These are phyloP conservation scores for Melanogrammus aeglefinus DNA, from an alignment of 2,797 vertebrate genomes.

Conservation along the genomic window DNA sequence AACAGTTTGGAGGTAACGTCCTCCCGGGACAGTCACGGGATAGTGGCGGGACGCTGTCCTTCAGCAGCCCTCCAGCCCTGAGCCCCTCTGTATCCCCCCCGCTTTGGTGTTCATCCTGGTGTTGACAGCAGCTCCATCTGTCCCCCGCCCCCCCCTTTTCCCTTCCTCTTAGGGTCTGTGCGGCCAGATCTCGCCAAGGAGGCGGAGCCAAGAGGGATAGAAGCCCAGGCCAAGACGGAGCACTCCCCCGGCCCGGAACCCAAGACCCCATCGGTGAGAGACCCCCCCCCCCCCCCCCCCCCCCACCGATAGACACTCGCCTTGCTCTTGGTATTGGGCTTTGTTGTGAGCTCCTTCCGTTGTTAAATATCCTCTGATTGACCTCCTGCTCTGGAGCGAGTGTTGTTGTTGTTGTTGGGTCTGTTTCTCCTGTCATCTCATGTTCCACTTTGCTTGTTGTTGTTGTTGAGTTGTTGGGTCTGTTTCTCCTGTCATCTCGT, in stretches of 20 bases:
- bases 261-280: conserved; percentile 73
- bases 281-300: no score
- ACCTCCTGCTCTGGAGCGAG: neutral
- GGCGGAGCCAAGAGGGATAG: conserved; percentile 70
- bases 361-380: neutral
- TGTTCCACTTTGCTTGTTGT: neutral
- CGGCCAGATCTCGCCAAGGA: conserved; percentile 68
- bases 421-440: neutral
- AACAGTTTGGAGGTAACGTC: no score
- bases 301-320: no score
- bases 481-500: no score
- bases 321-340: no score
- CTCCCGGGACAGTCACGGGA: no score
- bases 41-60: conserved; percentile 23
- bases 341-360: neutral
- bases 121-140: conserved; percentile 56
- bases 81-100: conserved; percentile 38
- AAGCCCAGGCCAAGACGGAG: conserved; percentile 81
- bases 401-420: no score
- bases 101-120: conserved; percentile 41
- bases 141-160: conserved; percentile 62
- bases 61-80: conserved; percentile 40
- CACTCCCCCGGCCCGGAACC: conserved; percentile 78
- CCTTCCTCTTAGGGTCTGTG: no score
- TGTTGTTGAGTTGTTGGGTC: neutral